Evolutionary conservation across 2,113 vertebrate species (phyloP).

Genomic region (Scartelaos histophorus): DNA sequence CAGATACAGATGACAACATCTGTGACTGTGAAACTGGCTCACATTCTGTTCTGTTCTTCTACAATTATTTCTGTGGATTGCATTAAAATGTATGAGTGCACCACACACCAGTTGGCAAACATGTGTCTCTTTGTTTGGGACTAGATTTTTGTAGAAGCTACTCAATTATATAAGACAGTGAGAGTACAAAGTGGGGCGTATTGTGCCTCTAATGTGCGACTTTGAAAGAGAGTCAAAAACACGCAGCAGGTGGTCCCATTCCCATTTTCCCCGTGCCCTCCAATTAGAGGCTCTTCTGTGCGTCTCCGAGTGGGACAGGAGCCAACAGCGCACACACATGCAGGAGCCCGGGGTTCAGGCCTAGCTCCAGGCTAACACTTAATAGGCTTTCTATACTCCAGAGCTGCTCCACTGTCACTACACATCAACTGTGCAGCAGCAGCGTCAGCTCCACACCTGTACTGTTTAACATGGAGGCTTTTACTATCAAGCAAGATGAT

Average conservation of each 20-base stretch:
- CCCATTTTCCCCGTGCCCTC: conserved; percentile 31
- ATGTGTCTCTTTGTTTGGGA: conserved; percentile 27
- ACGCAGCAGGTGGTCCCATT: conserved; percentile 52
- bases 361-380: conserved; percentile 3
- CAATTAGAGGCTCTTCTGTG: conserved; percentile 36
- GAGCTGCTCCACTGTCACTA: not conserved
- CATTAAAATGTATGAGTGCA: conserved; percentile 20
- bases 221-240: conserved; percentile 33
- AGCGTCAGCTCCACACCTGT: not conserved
- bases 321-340: conserved; percentile 48
- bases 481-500: not conserved
- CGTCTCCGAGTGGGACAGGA: conserved; percentile 34
- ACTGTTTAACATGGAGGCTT: not conserved
- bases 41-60: conserved; percentile 16
- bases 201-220: conserved; percentile 38
- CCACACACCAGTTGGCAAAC: conserved; percentile 55
- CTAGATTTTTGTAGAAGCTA: conserved; percentile 43
- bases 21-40: not conserved
- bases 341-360: not conserved
- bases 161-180: conserved; percentile 48
- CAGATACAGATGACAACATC: not conserved
- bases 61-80: conserved; percentile 42
- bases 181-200: conserved; percentile 36
- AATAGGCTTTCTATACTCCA: conserved; percentile 2
- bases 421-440: not conserved